A percentile compares a stretch with the other conserved stretches of the same genome.
Conservation (phyloP, 2,888 invertebrate species). For the Gibbula magus region DNA sequence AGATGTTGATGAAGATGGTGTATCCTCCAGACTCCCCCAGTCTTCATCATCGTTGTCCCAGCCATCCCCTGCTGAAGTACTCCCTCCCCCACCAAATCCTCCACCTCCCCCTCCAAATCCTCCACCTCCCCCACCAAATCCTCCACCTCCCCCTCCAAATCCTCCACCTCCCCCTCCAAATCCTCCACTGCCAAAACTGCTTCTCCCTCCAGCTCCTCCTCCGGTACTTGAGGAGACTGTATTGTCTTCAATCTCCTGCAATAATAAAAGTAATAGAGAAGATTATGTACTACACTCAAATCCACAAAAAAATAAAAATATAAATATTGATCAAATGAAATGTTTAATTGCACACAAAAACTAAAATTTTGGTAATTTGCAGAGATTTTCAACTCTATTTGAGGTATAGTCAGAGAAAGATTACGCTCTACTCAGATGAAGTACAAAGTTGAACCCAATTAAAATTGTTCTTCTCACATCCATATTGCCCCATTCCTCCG, state of each 20-base stretch:
- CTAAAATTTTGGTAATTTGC: no score
- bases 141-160: neutral
- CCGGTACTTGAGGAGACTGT: neutral
- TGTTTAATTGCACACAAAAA: no score
- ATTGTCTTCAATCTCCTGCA: neutral
- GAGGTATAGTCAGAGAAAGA: no score
- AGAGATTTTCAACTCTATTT: no score
- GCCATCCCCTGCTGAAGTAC: constrained; percentile 27
- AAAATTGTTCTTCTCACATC: constrained; percentile 79
- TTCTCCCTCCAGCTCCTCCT: neutral
- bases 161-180: neutral
- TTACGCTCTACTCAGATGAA: no score
- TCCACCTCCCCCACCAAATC: neutral
- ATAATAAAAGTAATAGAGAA: neutral
- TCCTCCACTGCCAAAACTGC: neutral
- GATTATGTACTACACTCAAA: neutral
- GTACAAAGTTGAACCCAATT: no score
- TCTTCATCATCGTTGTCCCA: constrained; percentile 61
- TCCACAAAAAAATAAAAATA: no score
- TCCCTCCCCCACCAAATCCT: neutral
- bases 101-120: neutral
- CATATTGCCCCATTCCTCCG: constrained; percentile 92
- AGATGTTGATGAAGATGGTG: neutral
- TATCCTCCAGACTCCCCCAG: constrained; percentile 70
- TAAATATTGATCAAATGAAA: no score